phyloP scores from a whole-genome alignment of 2,113 vertebrate genomes.

The Pavo muticus region DNA sequence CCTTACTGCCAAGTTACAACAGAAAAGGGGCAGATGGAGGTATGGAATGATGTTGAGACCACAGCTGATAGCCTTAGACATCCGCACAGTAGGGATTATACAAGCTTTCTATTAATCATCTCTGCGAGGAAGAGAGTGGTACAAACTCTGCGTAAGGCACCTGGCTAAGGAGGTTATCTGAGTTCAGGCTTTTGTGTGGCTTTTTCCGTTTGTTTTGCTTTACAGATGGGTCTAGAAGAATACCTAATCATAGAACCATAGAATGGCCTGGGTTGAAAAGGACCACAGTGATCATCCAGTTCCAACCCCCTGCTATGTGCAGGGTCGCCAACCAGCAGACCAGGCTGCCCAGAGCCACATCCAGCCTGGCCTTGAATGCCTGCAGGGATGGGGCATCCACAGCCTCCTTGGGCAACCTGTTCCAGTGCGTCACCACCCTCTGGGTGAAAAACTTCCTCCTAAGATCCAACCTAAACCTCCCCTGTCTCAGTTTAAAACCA shows the following conservation, averaged over 20 bases:
- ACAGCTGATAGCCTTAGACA: neutral
- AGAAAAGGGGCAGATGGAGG: conserved; percentile 99
- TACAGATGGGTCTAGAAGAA: neutral
- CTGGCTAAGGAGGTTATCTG: neutral
- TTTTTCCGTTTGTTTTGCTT: neutral
- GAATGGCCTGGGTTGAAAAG: too few species aligned
- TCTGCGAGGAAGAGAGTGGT: neutral
- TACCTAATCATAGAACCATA: neutral
- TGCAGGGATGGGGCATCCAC: too few species aligned
- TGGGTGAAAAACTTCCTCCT: too few species aligned
- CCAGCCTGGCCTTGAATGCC: too few species aligned
- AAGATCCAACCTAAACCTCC: too few species aligned
- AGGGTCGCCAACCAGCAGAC: too few species aligned
- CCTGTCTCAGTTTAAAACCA: too few species aligned
- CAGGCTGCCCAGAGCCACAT: too few species aligned
- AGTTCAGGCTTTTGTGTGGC: neutral
- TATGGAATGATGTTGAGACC: conserved; percentile 61
- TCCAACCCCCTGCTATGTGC: too few species aligned
- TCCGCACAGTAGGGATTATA: neutral
- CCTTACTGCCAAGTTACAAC: conserved; percentile 92
- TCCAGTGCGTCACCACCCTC: too few species aligned
- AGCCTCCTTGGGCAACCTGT: too few species aligned
- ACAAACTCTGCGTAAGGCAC: neutral
- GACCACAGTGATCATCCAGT: too few species aligned
- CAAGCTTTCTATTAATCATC: neutral